Conservation (phyloP, 2,888 invertebrate genomes). For the Polydrusus pterygomalis region DNA sequence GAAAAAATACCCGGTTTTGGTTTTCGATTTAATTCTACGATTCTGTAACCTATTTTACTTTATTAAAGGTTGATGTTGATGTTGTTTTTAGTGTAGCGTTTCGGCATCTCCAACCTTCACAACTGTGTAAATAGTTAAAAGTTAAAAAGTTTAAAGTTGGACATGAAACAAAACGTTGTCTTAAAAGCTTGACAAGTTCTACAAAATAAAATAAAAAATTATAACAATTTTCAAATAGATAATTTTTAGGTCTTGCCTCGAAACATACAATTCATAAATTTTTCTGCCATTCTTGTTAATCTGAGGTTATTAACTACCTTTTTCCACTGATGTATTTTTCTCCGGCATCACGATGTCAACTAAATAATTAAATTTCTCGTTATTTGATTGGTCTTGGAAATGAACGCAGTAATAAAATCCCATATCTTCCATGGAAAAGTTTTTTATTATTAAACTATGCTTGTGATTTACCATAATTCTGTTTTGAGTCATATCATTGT, state of each 20-base stretch:
- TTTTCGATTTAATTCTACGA: too few relatives aligned
- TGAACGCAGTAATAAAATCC: slow-evolving; percentile 75
- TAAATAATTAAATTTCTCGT: slow-evolving; percentile 73
- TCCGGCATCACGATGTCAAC: slow-evolving; percentile 71
- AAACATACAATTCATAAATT: neutral
- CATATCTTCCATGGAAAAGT: slow-evolving; percentile 69
- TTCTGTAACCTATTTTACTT: too few relatives aligned
- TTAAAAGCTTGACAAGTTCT: too few relatives aligned
- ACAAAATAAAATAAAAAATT: too few relatives aligned
- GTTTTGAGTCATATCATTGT: slow-evolving; percentile 71
- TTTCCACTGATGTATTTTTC: slow-evolving; percentile 38
- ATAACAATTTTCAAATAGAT: too few relatives aligned
- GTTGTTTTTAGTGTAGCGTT: too few relatives aligned
- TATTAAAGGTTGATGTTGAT: too few relatives aligned
- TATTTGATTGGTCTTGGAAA: slow-evolving; percentile 67
- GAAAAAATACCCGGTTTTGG: slow-evolving; percentile 39
- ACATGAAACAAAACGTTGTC: too few relatives aligned
- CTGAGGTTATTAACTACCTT: slow-evolving; percentile 34
- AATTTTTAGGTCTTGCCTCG: too few relatives aligned
- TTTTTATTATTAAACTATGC: slow-evolving; percentile 72
- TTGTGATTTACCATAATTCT: slow-evolving; percentile 71
- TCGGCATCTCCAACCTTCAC: too few relatives aligned
- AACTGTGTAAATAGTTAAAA: too few relatives aligned
- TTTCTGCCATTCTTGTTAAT: neutral
- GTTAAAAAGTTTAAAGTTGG: too few relatives aligned